Percentiles rank a stretch among this genome's conserved stretches.
These are phyloP conservation scores for Atta texana DNA, from an alignment of 1,140 invertebrate species.

Conservation along the genomic window DNA sequence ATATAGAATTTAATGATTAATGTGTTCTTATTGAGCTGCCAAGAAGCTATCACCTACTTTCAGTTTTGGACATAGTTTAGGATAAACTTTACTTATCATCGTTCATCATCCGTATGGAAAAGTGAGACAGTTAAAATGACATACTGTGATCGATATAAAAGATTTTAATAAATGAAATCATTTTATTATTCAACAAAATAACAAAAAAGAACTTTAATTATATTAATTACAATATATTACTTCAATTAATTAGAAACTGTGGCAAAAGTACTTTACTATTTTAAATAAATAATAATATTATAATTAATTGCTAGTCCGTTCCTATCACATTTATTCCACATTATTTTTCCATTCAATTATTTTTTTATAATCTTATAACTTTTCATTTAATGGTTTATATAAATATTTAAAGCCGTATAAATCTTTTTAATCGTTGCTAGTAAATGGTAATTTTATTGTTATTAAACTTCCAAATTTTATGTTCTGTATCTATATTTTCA, in stretches of 20 bases:
- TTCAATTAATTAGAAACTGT: neutral
- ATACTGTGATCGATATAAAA: neutral
- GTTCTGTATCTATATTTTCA: neutral
- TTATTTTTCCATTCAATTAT: neutral
- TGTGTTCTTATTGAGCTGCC: constrained; percentile 25
- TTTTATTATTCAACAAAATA: neutral
- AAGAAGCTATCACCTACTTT: constrained; percentile 41
- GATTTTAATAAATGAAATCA: constrained; percentile 39
- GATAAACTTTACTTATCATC: constrained; percentile 27
- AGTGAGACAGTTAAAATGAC: constrained; percentile 26
- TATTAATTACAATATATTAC: neutral
- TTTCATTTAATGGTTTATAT: neutral
- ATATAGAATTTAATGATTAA: constrained; percentile 34
- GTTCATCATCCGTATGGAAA: constrained; percentile 33
- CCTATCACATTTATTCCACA: neutral
- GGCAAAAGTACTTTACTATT: neutral
- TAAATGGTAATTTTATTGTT: constrained; percentile 4
- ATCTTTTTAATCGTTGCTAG: neutral
- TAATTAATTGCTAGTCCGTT: neutral
- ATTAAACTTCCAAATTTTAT: neutral
- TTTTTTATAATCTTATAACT: constrained; percentile 11
- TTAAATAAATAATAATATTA: constrained; percentile 2
- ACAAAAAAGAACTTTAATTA: neutral
- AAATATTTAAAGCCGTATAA: neutral
- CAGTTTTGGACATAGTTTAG: constrained; percentile 39